These are phyloP conservation scores for Matsumurasca onukii DNA, from an alignment of 1,140 invertebrate species.

Conservation along the genomic window DNA sequence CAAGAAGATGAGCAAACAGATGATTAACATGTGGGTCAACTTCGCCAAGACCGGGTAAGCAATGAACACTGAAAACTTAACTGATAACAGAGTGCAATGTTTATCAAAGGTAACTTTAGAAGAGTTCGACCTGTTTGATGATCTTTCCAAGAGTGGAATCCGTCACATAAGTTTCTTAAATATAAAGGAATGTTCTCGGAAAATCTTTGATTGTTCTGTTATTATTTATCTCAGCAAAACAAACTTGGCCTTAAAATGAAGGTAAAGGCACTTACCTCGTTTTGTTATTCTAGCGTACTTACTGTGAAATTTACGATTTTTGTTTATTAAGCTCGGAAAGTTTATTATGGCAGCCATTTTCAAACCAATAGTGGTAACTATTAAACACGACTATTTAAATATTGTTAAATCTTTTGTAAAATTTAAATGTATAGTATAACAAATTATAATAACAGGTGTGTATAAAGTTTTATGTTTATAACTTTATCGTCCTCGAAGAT, in stretches of 20 bases:
- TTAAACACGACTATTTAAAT: not conserved
- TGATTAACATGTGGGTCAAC: constrained; percentile 36
- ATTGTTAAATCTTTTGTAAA: not conserved
- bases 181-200: not conserved
- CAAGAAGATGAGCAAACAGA: constrained; percentile 32
- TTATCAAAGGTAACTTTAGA: not conserved
- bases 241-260: not conserved
- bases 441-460: not conserved
- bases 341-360: not conserved
- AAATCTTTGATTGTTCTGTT: not conserved
- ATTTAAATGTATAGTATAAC: not conserved
- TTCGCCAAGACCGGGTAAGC: constrained; percentile 35
- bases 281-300: not conserved
- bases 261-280: not conserved
- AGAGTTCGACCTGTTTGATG: not conserved
- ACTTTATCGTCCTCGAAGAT: not conserved
- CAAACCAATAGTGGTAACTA: not conserved
- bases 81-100: not conserved
- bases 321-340: not conserved
- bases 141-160: not conserved
- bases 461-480: not conserved
- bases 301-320: not conserved
- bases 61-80: too few species aligned
- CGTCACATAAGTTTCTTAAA: not conserved
- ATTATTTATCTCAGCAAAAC: not conserved